Evolutionary conservation across 2,797 vertebrate genomes (phyloP).

Genomic region (Propithecus deckenii): DNA sequence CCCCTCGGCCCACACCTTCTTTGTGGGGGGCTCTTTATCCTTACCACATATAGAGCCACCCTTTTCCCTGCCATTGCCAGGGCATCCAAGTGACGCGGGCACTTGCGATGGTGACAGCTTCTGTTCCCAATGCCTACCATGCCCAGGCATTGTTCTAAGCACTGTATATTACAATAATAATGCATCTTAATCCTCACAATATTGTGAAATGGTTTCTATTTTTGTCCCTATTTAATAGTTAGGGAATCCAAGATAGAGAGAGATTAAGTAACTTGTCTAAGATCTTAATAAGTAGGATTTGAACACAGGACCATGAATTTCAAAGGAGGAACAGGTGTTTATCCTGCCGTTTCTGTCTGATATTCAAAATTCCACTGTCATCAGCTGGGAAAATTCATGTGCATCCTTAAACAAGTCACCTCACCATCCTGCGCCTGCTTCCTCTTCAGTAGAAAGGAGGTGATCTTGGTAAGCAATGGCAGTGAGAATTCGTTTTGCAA

Average conservation of each 20-base stretch:
- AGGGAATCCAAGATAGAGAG: background rate
- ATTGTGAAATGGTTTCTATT: background rate
- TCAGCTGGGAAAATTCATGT: background rate
- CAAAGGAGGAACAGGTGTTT: background rate
- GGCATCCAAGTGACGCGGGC: background rate
- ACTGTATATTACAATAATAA: background rate
- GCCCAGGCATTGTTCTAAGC: background rate
- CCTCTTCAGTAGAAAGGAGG: background rate
- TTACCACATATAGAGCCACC: background rate
- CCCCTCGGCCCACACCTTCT: background rate
- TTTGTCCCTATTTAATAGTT: background rate
- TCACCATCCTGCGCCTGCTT: background rate
- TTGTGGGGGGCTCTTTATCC: background rate
- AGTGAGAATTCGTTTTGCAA: background rate
- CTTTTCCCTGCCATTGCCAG: background rate
- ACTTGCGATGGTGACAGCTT: background rate
- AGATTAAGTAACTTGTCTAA: background rate
- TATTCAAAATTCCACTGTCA: background rate
- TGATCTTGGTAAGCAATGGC: background rate
- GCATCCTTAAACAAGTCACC: background rate
- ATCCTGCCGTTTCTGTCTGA: background rate
- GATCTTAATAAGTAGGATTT: background rate
- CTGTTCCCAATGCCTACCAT: background rate
- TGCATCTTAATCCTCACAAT: background rate
- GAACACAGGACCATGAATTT: background rate